Evolutionary conservation across 2,888 invertebrate genomes (phyloP), one percentile per base, ranked within the genome.

Genomic region (Polydrusus cervinus): DNA sequence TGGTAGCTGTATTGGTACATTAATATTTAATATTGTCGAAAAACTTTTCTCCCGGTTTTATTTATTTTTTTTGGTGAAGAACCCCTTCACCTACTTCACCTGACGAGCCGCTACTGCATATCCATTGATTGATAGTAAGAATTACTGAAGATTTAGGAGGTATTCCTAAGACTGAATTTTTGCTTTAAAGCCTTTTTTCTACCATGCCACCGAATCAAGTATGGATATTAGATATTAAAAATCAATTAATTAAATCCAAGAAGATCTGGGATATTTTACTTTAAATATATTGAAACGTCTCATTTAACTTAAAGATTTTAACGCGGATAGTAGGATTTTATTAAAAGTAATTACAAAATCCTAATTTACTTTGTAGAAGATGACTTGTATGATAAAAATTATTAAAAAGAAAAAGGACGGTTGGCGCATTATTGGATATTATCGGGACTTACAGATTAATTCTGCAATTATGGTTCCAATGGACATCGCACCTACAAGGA

Each of bases 381-480:
- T 60, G 66, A 72, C 57, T 55, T 43, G 47, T 57, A 57, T 47
- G 71, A 71, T 65, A 71, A 71, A 71, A 71, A 62, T 51, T 38
- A 40, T 53, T n/a, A n/a, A 62, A 71, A 71, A 71, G 20, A 47
- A 71, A 65, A 71, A 64, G 38, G 43, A n/a, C 45, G 57, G 47
- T 55, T 61, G 72, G 72, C 66, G 70, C 68, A 68, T 75, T 71
- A 71, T 75, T 71, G 67, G 75, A 75, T 71, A 72, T 72, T 68
- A 76, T 72, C 76, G 55, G 69, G 57, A 72, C 69, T 64, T 69
- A 61, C 64, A 72, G 72, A 71, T 74, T 77, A 77, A 75, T 75
- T 75, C 66, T 71, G 78, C 78, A 78, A 75, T 75, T 73, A 75
- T 61, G 62, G 68, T 72, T 71, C 74, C 70, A 72, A 34, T 68